These are phyloP conservation scores for Apostichopus japonicus DNA, from an alignment of 35 echinoderm and acorn worm genomes.

Conservation along the genomic window DNA sequence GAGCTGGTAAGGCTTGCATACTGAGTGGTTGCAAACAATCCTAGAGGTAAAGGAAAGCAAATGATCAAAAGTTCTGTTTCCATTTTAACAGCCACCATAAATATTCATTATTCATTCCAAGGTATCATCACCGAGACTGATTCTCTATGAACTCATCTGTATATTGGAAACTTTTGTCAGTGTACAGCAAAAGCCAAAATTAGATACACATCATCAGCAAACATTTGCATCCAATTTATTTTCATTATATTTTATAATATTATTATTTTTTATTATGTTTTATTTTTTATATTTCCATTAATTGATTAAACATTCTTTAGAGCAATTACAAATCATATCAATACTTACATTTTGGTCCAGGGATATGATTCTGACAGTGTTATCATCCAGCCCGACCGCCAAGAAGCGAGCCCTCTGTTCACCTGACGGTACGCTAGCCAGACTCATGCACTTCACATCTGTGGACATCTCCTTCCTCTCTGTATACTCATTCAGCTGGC, in stretches of 20 bases:
- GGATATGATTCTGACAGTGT: slow-evolving; percentile 98
- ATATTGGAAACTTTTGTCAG: too few species aligned
- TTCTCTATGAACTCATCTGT: too few species aligned
- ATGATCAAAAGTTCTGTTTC: too few species aligned
- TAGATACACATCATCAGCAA: background rate
- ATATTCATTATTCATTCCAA: too few species aligned
- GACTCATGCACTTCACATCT: slow-evolving; percentile 99
- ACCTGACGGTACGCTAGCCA: slow-evolving; percentile 91
- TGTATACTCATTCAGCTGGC: slow-evolving; percentile 98
- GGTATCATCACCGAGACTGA: too few species aligned
- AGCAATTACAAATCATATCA: too few species aligned
- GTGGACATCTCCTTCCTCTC: slow-evolving; percentile 98
- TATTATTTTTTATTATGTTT: too few species aligned
- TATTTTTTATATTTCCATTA: too few species aligned
- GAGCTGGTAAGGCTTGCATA: slow-evolving; percentile 97
- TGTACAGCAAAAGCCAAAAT: background rate
- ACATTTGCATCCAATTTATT: too few species aligned
- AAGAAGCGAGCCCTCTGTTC: slow-evolving; percentile 96
- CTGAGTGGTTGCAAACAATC: slow-evolving; percentile 83
- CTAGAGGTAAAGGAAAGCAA: background rate
- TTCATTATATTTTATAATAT: too few species aligned
- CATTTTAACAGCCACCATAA: too few species aligned
- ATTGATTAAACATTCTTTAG: too few species aligned
- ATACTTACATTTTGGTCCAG: slow-evolving; percentile 94
- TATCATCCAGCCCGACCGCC: slow-evolving; percentile 95